Percentiles rank a stretch among this genome's conserved stretches.
Conservation (phyloP, 2,113 vertebrate genomes). For the Ranitomeya imitator region DNA sequence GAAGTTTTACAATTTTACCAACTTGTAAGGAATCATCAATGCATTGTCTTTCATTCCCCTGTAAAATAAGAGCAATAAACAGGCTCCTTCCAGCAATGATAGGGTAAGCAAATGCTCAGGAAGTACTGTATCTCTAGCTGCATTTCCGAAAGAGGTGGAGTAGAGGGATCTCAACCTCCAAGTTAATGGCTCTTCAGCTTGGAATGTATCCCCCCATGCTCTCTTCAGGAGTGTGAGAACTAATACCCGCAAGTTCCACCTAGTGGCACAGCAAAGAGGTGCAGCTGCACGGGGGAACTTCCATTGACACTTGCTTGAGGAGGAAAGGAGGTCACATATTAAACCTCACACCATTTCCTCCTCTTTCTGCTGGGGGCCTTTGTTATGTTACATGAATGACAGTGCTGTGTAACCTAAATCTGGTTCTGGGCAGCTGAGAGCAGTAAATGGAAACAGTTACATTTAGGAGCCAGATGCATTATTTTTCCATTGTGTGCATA, state of each 20-base stretch:
- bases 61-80: background rate
- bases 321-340: constrained; percentile 10
- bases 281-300: background rate
- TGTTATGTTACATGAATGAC: background rate
- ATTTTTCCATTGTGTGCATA: background rate
- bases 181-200: constrained; percentile 12
- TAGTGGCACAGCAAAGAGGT: background rate
- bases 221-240: background rate
- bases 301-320: constrained; percentile 21
- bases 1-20: background rate
- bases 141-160: constrained; percentile 40
- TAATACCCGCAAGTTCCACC: background rate
- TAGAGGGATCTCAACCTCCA: background rate
- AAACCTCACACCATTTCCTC: constrained; percentile 39
- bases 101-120: constrained; percentile 37
- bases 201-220: constrained; percentile 42
- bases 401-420: background rate
- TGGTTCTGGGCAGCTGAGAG: background rate
- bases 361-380: constrained; percentile 1
- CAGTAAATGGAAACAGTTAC: background rate
- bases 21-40: background rate
- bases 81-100: background rate
- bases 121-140: constrained; percentile 44
- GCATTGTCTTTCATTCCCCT: background rate
- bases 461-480: background rate